phyloP scores from a whole-genome alignment of 1,140 invertebrate species.

The Drosophila eugracilis region DNA sequence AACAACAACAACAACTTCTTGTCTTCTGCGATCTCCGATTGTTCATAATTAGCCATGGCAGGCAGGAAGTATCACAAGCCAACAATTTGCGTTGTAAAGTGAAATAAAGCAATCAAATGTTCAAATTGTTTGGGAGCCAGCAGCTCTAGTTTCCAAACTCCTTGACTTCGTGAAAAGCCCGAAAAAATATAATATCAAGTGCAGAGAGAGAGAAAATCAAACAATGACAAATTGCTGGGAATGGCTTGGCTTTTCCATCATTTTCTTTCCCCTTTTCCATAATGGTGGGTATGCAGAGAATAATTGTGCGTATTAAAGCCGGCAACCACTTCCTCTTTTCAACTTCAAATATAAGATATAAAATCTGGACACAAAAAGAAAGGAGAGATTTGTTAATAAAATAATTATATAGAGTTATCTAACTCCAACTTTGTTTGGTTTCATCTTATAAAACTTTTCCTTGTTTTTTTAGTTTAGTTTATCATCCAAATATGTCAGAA shows the following conservation, averaged over 20 bases:
- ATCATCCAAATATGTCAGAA: neutral
- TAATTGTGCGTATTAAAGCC: constrained; percentile 50
- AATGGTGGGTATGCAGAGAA: constrained; percentile 39
- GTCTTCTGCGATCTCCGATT: constrained; percentile 55
- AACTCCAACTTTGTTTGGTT: neutral
- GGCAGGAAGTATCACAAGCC: constrained; percentile 65
- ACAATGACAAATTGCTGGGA: constrained; percentile 56
- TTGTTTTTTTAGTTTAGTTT: neutral
- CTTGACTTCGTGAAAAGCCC: too few species aligned
- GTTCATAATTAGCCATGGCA: constrained; percentile 61
- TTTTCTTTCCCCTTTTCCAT: constrained; percentile 49
- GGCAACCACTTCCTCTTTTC: constrained; percentile 34
- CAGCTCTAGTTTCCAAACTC: constrained; percentile 29
- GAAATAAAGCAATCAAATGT: constrained; percentile 59
- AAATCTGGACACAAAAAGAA: constrained; percentile 2
- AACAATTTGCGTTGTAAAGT: constrained; percentile 44
- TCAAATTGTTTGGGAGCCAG: constrained; percentile 51
- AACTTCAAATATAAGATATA: constrained; percentile 2
- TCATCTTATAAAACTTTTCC: neutral
- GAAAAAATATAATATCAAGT: constrained; percentile 14
- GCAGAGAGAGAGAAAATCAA: constrained; percentile 50
- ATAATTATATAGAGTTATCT: constrained; percentile 2
- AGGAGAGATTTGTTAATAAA: constrained; percentile 2
- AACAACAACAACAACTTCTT: constrained; percentile 15
- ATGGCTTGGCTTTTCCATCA: constrained; percentile 44